phyloP scores from a whole-genome alignment of 2,888 invertebrate species.

The Pteria penguin region DNA sequence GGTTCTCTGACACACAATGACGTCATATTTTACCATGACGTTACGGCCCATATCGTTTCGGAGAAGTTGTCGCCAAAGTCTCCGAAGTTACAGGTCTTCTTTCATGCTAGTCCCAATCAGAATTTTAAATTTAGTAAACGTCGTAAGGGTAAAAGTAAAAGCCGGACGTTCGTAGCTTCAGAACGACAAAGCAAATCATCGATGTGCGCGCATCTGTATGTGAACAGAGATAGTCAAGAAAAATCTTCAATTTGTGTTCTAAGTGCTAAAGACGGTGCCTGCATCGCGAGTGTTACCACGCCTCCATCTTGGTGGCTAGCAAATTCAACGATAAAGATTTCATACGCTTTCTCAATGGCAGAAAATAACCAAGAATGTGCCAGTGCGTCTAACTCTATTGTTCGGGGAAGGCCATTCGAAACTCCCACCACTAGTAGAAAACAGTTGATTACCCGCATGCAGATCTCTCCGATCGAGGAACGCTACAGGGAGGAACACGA shows the following conservation, averaged over 20 bases:
- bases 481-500: slow-evolving; percentile 90
- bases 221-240: slow-evolving; percentile 81
- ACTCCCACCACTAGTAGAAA: slow-evolving; percentile 46
- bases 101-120: slow-evolving; percentile 85
- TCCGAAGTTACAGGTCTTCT: slow-evolving; percentile 94
- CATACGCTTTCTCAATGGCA: slow-evolving; percentile 88
- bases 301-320: slow-evolving; percentile 93
- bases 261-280: slow-evolving; percentile 92
- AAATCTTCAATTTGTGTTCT: slow-evolving; percentile 95
- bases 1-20: slow-evolving; percentile 57
- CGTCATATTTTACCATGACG: slow-evolving; percentile 84
- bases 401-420: slow-evolving; percentile 56
- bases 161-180: slow-evolving; percentile 7
- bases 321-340: slow-evolving; percentile 84
- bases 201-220: slow-evolving; percentile 77
- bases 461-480: slow-evolving; percentile 56
- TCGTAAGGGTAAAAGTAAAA: neutral
- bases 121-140: slow-evolving; percentile 35
- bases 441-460: slow-evolving; percentile 60
- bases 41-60: slow-evolving; percentile 96
- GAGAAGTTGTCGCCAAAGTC: slow-evolving; percentile 91
- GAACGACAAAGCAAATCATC: neutral
- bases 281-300: slow-evolving; percentile 91
- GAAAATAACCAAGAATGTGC: slow-evolving; percentile 74
- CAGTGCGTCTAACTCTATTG: slow-evolving; percentile 70